A percentile compares a stretch with the other conserved stretches of the same genome.
Evolutionary conservation across 1,140 invertebrate genomes (phyloP).

Genomic region (Drosophila baimaii): DNA sequence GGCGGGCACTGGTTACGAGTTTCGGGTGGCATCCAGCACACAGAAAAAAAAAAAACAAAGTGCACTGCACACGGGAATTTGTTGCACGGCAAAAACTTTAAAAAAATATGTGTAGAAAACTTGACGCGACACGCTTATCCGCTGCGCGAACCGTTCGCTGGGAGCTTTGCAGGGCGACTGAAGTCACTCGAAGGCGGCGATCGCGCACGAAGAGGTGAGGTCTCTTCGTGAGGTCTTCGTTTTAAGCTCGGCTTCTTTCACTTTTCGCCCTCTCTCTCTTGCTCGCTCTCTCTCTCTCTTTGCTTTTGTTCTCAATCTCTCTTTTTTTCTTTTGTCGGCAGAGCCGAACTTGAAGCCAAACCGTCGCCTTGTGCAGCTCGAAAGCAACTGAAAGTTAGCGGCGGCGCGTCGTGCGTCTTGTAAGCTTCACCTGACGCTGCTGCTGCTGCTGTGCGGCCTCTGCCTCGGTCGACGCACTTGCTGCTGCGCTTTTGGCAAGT

Average conservation of each 20-base stretch:
- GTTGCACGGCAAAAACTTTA: constrained; percentile 32
- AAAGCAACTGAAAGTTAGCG: constrained; percentile 77
- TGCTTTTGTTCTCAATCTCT: constrained; percentile 12
- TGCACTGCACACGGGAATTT: constrained; percentile 27
- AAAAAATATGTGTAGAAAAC: not conserved
- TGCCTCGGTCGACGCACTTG: constrained; percentile 12
- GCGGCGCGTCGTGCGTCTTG: constrained; percentile 67
- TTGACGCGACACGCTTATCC: constrained; percentile 44
- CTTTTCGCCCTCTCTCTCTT: constrained; percentile 49
- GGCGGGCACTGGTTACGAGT: constrained; percentile 29
- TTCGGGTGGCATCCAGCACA: constrained; percentile 17
- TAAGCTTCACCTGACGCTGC: constrained; percentile 55
- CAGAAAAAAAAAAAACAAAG: constrained; percentile 25
- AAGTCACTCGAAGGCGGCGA: constrained; percentile 36
- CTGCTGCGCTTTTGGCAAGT: constrained; percentile 75
- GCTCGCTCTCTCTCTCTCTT: constrained; percentile 8
- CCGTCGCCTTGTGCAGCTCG: constrained; percentile 75
- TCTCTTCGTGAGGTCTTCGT: constrained; percentile 12
- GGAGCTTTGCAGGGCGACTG: constrained; percentile 57
- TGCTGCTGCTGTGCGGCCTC: constrained; percentile 5
- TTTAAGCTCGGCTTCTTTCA: constrained; percentile 53
- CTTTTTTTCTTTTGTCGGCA: constrained; percentile 9
- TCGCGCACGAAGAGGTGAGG: constrained; percentile 26
- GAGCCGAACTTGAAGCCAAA: constrained; percentile 33
- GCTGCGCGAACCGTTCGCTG: constrained; percentile 61